A percentile compares a stretch with the other conserved stretches of the same genome.
Conservation (phyloP, 2,888 invertebrate species). For the Acleris holmiana region DNA sequence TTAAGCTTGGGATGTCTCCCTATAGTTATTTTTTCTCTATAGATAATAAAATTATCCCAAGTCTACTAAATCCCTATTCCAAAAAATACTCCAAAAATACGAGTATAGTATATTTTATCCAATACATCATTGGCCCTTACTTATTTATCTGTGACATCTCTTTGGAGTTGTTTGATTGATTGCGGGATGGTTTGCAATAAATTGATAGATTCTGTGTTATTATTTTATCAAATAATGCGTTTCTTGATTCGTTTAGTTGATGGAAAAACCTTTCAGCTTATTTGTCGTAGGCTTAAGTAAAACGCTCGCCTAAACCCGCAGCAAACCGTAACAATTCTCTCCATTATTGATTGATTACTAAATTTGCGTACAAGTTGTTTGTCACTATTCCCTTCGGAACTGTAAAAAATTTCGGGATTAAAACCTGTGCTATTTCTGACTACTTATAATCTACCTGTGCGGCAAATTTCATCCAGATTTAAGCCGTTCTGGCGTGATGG, state of each 20-base stretch:
- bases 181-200: conserved; percentile 28
- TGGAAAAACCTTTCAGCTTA: conserved; percentile 1
- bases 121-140: conserved; percentile 29
- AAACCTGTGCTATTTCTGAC: too few species aligned
- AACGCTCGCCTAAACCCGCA: not conserved
- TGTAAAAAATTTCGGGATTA: too few species aligned
- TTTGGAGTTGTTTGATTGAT: conserved; percentile 33
- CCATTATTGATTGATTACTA: too few species aligned
- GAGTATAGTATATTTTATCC: conserved; percentile 14
- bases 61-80: not conserved
- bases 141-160: conserved; percentile 30
- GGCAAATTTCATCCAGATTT: too few species aligned
- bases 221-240: conserved; percentile 30
- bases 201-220: conserved; percentile 27
- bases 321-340: not conserved
- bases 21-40: too few species aligned
- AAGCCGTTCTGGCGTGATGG: too few species aligned
- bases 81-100: not conserved
- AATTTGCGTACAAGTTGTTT: too few species aligned
- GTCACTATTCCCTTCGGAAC: too few species aligned
- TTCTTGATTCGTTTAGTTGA: conserved; percentile 3
- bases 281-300: not conserved
- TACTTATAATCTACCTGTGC: too few species aligned
- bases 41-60: not conserved
- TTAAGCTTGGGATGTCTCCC: too few species aligned